Percentiles rank a stretch among this genome's conserved stretches.
These are phyloP conservation scores for Premnoplex brunnescens DNA, from an alignment of 2,797 vertebrate species.

Conservation along the genomic window DNA sequence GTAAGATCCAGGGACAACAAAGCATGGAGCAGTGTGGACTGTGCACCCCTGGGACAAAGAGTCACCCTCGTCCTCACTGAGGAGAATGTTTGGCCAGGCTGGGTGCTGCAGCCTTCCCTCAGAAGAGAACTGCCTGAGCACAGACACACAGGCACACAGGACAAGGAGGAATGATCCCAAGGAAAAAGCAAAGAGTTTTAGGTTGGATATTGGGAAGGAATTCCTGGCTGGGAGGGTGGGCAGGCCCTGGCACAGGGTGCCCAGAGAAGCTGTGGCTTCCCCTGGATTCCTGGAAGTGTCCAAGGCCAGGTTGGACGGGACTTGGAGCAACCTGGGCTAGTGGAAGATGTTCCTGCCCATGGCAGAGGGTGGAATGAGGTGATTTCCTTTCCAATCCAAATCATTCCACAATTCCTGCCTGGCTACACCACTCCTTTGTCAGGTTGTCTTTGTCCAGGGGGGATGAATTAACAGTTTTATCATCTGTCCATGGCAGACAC, in stretches of 20 bases:
- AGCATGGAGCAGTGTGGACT: background rate
- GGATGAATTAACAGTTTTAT: background rate
- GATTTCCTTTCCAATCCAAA: background rate
- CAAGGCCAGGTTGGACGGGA: fast-evolving
- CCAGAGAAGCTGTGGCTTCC: background rate
- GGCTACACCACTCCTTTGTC: background rate
- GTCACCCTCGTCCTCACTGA: background rate
- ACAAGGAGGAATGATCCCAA: background rate
- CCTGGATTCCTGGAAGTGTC: background rate
- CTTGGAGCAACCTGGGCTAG: fast-evolving
- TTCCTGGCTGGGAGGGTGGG: background rate
- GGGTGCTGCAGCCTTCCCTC: background rate
- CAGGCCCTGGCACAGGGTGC: background rate
- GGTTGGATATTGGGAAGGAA: background rate
- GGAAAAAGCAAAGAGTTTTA: background rate
- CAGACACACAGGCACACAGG: background rate
- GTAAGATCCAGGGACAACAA: no score
- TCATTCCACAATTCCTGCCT: background rate
- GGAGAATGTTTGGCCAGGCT: background rate
- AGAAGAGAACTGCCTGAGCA: background rate
- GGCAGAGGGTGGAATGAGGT: fast-evolving
- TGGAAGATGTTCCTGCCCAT: background rate
- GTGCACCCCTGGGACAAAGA: background rate
- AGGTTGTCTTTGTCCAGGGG: background rate
- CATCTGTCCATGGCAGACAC: background rate